Base-by-base conservation (phyloP, 2,888 invertebrate species). In the Lithodes maja region DNA sequence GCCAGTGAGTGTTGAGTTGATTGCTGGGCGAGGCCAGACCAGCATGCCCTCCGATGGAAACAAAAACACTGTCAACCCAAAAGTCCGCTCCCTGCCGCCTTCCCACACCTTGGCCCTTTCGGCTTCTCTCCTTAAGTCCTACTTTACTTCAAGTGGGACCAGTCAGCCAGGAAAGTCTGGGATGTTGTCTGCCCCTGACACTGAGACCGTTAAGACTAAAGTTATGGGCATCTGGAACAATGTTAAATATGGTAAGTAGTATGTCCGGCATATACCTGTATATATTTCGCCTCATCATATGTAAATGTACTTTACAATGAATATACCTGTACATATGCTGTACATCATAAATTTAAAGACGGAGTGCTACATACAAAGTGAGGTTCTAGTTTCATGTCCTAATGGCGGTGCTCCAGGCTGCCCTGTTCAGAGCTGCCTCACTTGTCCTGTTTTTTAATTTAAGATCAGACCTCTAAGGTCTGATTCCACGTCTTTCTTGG, bases 221-320 rank as follows among this genome's bases (percentile, higher is more conserved):
- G 94, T 98, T 84, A 94, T 97, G 93, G 97, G 97, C 74, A 97
- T 97, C 95, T 98, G 97, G 97, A 97, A 98, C 94, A 98, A 98
- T 94, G 96, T 98, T 90, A 97, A 97, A 94, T 97, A 97, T 94
- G 97, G 96, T 94, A 94, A 93, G 94, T 93, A n/a, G n/a, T n/a
- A n/a, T n/a, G n/a, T n/a, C n/a, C n/a, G n/a, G n/a, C n/a, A n/a
- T n/a, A n/a, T n/a, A n/a, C n/a, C n/a, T n/a, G n/a, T n/a, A n/a
- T n/a, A n/a, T n/a, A n/a, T n/a, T n/a, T n/a, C n/a, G n/a, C n/a
- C n/a, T n/a, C n/a, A n/a, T n/a, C n/a, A n/a, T n/a, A n/a, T n/a
- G n/a, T n/a, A n/a, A n/a, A n/a, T n/a, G n/a, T n/a, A n/a, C n/a
- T n/a, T n/a, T n/a, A n/a, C n/a, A n/a, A n/a, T n/a, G n/a, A n/a